Evolutionary conservation across 2,888 invertebrate species (phyloP).

Genomic region (Rhynchonema sp.): DNA sequence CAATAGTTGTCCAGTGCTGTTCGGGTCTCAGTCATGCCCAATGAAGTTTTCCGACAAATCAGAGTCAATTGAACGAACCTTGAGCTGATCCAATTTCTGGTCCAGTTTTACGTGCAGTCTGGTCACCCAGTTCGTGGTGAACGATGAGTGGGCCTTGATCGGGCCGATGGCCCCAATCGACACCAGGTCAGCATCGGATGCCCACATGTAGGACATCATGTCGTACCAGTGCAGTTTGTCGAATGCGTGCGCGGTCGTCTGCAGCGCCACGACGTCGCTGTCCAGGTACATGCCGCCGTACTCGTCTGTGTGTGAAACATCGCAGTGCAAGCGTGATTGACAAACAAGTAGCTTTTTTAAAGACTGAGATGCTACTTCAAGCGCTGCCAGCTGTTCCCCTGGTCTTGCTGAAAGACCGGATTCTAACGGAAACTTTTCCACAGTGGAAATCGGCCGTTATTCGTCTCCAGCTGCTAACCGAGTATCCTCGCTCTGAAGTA

Average conservation of each 20-base stretch:
- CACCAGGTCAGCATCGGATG: constrained; percentile 1
- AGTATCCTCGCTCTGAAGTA: background rate
- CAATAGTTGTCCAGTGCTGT: no score
- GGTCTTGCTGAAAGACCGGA: background rate
- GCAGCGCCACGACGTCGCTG: background rate
- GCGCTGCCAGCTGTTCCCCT: no score
- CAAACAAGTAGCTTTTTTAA: no score
- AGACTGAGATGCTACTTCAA: no score
- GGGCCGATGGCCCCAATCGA: constrained; percentile 1
- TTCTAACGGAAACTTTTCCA: background rate
- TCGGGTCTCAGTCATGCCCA: no score
- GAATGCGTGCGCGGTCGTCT: background rate
- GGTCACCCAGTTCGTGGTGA: constrained; percentile 1
- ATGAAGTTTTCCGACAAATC: no score
- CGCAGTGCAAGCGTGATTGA: no score
- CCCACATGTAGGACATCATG: background rate
- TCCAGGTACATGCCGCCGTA: background rate
- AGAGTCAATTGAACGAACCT: no score
- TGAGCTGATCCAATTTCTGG: background rate
- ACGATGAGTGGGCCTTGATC: background rate
- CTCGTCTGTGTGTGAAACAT: no score
- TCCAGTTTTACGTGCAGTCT: background rate
- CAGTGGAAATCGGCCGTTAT: background rate
- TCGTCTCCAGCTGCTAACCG: background rate
- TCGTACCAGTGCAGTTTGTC: constrained; percentile 1